Evolutionary conservation across 2,113 vertebrate species (phyloP).

Genomic region (Zapus hudsonius): DNA sequence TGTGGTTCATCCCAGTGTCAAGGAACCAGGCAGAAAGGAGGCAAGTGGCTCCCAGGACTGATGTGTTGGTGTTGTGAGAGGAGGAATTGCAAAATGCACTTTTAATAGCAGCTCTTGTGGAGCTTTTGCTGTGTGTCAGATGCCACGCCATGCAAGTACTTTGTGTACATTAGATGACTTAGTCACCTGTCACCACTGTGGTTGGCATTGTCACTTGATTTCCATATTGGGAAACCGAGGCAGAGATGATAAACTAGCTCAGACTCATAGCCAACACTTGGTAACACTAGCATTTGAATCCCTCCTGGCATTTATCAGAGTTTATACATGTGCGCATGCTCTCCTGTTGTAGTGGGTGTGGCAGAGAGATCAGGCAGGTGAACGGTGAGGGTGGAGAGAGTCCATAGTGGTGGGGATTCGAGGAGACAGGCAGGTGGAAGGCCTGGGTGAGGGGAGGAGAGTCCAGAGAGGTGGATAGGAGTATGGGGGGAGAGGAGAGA

Average conservation of each 20-base stretch:
- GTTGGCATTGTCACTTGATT: neutral
- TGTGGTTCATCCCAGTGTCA: neutral
- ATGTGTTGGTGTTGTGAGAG: conserved; percentile 16
- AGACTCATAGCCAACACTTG: neutral
- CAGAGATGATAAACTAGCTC: neutral
- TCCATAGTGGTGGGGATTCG: too few relatives aligned
- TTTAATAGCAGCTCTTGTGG: conserved; percentile 10
- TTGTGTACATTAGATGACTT: neutral
- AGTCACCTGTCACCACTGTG: neutral
- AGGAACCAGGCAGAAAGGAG: neutral
- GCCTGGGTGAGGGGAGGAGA: neutral
- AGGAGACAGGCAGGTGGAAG: too few relatives aligned
- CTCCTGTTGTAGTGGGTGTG: neutral
- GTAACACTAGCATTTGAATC: neutral
- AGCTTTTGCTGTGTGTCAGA: neutral
- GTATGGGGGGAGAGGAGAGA: too few relatives aligned
- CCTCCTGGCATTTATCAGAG: neutral
- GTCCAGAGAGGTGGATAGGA: neutral
- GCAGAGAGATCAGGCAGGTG: neutral
- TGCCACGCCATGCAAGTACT: neutral
- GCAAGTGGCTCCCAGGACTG: neutral
- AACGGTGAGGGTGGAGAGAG: neutral
- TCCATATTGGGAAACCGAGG: conserved; percentile 24
- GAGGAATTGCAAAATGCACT: neutral
- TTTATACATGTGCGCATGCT: neutral